Evolutionary conservation across 2,888 invertebrate species (phyloP).

Genomic region (Tetranychus piercei): DNA sequence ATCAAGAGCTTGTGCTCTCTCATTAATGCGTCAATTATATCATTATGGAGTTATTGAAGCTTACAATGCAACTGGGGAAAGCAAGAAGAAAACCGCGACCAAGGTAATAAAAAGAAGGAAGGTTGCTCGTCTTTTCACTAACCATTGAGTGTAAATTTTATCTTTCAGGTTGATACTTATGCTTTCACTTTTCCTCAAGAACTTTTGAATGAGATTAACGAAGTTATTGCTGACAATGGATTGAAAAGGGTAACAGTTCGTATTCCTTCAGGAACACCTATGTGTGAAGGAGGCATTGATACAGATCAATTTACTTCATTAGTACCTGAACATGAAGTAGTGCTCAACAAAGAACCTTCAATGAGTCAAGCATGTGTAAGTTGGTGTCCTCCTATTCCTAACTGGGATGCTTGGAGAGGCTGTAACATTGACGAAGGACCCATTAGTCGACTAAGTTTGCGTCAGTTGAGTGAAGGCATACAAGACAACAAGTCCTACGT

Average conservation of each 20-base stretch:
- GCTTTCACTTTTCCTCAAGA: constrained; percentile 55
- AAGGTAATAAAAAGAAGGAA: background rate
- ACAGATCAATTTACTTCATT: background rate
- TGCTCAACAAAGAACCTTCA: background rate
- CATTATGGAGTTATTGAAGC: constrained; percentile 83
- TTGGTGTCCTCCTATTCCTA: constrained; percentile 85
- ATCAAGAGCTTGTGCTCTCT: constrained; percentile 86
- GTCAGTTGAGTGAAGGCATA: constrained; percentile 10
- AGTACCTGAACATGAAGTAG: background rate
- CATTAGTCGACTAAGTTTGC: constrained; percentile 34
- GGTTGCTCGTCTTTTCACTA: background rate
- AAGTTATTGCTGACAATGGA: constrained; percentile 36
- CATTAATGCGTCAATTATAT: constrained; percentile 77
- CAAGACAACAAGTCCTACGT: background rate
- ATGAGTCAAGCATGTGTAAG: constrained; percentile 43
- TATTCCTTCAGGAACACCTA: constrained; percentile 15
- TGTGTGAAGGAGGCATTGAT: background rate
- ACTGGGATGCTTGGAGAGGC: constrained; percentile 94
- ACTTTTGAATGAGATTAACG: constrained; percentile 38
- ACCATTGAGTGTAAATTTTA: background rate
- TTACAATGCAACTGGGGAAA: constrained; percentile 31
- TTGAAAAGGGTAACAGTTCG: constrained; percentile 30
- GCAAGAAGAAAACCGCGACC: constrained; percentile 14
- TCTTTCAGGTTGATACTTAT: constrained; percentile 46
- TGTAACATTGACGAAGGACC: constrained; percentile 88